Conservation (phyloP, 2,113 vertebrate genomes). For the Dunckerocampus dactyliophorus region DNA sequence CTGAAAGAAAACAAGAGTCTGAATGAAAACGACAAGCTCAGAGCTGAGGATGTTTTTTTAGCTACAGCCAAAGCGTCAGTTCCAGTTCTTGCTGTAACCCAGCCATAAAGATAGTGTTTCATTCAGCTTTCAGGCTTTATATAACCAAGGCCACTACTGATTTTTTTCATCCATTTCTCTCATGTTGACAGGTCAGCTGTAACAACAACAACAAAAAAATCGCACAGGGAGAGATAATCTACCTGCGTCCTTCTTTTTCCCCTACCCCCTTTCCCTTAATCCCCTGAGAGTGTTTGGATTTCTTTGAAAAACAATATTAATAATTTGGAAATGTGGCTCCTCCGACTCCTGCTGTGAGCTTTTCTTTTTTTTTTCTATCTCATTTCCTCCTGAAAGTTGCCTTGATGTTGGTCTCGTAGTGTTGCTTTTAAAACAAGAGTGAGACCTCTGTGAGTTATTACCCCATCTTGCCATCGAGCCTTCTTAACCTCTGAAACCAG, state of each 20-base stretch:
- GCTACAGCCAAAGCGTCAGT: conserved; percentile 61
- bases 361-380: conserved; percentile 51
- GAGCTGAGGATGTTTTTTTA: conserved; percentile 70
- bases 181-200: conserved; percentile 47
- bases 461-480: conserved; percentile 23
- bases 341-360: conserved; percentile 56
- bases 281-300: conserved; percentile 59
- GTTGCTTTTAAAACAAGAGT: conserved; percentile 55
- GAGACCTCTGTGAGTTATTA: conserved; percentile 56
- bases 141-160: conserved; percentile 54
- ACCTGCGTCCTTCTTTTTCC: conserved; percentile 43
- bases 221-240: conserved; percentile 49
- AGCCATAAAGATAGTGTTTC: conserved; percentile 63
- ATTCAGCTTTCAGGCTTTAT: conserved; percentile 61
- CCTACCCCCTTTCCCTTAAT: conserved; percentile 31
- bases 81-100: conserved; percentile 58
- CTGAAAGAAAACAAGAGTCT: conserved; percentile 70
- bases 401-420: conserved; percentile 66
- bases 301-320: conserved; percentile 69
- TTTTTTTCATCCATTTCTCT: conserved; percentile 28
- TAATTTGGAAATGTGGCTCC: conserved; percentile 63
- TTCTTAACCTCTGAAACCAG: conserved; percentile 34
- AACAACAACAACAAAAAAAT: conserved; percentile 28
- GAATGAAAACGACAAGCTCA: conserved; percentile 67
- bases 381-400: conserved; percentile 69